Conservation (phyloP, 2,113 vertebrate genomes). For the Tiliqua scincoides region DNA sequence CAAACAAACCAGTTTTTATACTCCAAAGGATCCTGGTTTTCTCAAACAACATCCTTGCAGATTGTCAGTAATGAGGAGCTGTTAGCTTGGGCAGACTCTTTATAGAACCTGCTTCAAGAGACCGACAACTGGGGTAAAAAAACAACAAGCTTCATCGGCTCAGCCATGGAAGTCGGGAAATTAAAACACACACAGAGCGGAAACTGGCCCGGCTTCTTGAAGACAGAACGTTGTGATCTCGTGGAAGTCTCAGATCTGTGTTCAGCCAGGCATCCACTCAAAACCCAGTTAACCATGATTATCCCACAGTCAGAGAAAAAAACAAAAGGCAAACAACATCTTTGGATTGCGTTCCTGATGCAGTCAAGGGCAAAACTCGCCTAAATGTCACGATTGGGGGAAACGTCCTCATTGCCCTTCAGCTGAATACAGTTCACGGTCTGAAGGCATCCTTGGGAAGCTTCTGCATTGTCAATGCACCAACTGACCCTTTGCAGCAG, state of each 20-base stretch:
- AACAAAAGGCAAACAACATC: neutral
- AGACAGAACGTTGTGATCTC: neutral
- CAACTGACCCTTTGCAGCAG: neutral
- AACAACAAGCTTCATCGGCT: neutral
- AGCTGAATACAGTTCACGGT: neutral
- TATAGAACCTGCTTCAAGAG: neutral
- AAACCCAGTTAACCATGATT: neutral
- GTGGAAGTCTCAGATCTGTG: neutral
- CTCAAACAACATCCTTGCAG: neutral
- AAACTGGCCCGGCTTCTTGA: neutral
- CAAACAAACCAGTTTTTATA: neutral
- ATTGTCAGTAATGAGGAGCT: neutral
- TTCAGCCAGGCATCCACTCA: neutral
- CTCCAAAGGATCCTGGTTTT: rapidly evolving
- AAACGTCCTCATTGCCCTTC: neutral
- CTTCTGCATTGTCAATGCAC: neutral
- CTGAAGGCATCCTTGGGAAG: neutral
- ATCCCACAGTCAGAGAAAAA: neutral
- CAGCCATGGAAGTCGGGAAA: neutral
- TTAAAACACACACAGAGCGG: neutral
- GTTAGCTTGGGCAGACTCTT: neutral
- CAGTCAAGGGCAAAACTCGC: neutral
- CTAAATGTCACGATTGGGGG: neutral
- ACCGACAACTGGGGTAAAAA: neutral
- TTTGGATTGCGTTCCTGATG: neutral